Percentiles rank a stretch among this genome's conserved stretches.
phyloP scores from a whole-genome alignment of 2,113 vertebrate species.

The Ctenodactylus gundi region DNA sequence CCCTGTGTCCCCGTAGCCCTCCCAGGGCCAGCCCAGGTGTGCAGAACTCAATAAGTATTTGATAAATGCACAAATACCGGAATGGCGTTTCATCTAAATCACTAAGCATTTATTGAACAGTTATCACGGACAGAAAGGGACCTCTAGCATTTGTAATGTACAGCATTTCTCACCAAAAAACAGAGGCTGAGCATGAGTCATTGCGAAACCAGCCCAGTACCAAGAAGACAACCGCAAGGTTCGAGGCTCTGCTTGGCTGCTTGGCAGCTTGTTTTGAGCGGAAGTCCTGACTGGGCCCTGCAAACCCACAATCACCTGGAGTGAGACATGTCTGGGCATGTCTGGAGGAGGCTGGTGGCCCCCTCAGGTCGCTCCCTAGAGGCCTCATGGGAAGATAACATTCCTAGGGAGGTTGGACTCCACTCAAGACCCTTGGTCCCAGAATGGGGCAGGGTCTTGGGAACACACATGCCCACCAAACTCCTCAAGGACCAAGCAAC shows the following conservation, averaged over 20 bases:
- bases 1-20: neutral
- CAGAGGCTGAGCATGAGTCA: neutral
- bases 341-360: neutral
- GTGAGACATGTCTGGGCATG: neutral
- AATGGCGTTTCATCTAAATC: neutral
- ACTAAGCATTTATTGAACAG: neutral
- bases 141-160: fast-evolving
- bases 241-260: fast-evolving
- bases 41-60: neutral
- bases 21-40: neutral
- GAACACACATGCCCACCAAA: fast-evolving
- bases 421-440: neutral
- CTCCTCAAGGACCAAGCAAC: neutral
- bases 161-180: neutral
- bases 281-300: neutral
- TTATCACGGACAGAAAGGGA: neutral
- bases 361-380: neutral
- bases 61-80: neutral
- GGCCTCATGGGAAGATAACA: neutral
- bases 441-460: neutral
- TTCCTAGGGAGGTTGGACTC: neutral
- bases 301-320: neutral
- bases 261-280: neutral
- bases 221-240: neutral
- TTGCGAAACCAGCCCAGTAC: neutral